phyloP scores from a whole-genome alignment of 1,140 invertebrate species.

The Tetragnatha versicolor region DNA sequence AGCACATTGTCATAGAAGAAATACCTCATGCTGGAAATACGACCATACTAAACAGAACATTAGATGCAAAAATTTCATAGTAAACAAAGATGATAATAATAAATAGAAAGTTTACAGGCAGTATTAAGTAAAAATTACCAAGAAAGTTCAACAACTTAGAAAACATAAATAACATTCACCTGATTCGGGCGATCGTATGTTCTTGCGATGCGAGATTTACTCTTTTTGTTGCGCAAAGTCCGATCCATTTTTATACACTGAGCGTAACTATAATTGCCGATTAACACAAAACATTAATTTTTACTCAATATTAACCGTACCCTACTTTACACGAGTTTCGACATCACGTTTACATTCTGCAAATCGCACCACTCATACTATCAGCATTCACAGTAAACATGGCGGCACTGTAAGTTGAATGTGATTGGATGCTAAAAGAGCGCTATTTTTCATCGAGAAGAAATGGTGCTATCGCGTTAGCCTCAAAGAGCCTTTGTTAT shows the following conservation, averaged over 20 bases:
- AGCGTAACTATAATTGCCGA: neutral
- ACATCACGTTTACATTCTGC: conserved; percentile 32
- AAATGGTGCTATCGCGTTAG: neutral
- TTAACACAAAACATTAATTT: neutral
- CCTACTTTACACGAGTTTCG: neutral
- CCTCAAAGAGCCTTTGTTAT: neutral
- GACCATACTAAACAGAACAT: neutral
- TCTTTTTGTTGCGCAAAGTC: conserved; percentile 16
- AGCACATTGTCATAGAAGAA: neutral
- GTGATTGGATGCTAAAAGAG: conserved; percentile 34
- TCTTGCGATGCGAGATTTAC: conserved; percentile 11
- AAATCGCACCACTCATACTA: conserved; percentile 19
- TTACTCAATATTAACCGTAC: neutral
- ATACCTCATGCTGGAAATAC: neutral
- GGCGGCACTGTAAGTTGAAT: conserved; percentile 45
- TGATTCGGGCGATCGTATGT: conserved; percentile 38
- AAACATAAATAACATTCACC: conserved; percentile 29
- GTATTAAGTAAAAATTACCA: neutral
- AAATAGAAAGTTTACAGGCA: neutral
- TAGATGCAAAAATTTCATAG: neutral
- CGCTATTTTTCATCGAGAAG: neutral
- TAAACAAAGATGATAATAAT: neutral
- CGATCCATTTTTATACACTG: conserved; percentile 19
- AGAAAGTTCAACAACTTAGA: neutral
- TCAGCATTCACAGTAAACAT: conserved; percentile 50